Conservation (phyloP, 2,797 vertebrate species). For the Prionace glauca region DNA sequence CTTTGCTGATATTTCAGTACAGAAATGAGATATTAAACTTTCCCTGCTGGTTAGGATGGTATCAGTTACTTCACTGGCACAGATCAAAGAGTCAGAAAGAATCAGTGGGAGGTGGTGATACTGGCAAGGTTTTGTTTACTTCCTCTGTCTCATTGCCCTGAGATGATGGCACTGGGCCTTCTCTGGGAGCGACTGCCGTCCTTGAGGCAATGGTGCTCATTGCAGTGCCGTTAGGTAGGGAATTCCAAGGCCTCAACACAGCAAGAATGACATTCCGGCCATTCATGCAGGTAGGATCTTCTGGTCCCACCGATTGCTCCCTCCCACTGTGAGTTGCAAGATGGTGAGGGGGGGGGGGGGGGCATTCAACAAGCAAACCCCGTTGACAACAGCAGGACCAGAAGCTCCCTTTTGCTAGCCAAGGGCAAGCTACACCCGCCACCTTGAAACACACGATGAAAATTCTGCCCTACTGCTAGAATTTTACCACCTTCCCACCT, state of each 20-base stretch:
- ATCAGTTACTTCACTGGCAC: neutral
- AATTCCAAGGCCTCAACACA: neutral
- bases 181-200: neutral
- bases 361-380: too few relatives aligned
- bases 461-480: too few relatives aligned
- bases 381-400: too few relatives aligned
- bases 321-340: too few relatives aligned
- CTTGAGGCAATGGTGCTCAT: neutral
- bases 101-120: neutral
- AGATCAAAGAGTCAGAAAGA: neutral
- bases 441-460: too few relatives aligned
- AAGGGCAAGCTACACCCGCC: too few relatives aligned
- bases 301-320: too few relatives aligned
- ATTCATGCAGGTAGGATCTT: too few relatives aligned
- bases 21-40: neutral
- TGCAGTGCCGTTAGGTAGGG: neutral
- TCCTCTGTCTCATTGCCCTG: neutral
- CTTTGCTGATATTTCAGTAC: too few relatives aligned
- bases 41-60: neutral
- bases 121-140: neutral
- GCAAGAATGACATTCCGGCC: neutral
- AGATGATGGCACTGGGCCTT: neutral
- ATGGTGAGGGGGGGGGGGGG: too few relatives aligned
- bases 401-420: too few relatives aligned
- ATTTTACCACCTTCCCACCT: too few relatives aligned